Conservation (phyloP, 2,797 vertebrate genomes). For the Galagoides demidoff region DNA sequence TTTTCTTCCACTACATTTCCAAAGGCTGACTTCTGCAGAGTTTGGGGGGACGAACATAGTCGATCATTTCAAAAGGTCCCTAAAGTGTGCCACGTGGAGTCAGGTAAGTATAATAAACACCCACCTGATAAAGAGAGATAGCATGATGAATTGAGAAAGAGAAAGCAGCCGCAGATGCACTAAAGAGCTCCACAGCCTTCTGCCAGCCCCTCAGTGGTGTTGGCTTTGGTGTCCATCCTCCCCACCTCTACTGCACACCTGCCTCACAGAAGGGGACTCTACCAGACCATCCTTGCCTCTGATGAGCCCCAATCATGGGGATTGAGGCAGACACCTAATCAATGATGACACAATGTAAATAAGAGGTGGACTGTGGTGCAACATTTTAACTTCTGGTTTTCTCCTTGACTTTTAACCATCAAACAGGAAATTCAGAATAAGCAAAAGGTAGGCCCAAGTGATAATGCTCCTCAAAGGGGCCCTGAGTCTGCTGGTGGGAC, state of each 20-base stretch:
- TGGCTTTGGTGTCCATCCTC: not conserved
- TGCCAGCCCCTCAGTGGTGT: accelerated
- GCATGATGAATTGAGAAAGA: not conserved
- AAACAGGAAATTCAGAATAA: constrained; percentile 97
- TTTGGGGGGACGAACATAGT: not conserved
- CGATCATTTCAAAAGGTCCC: constrained; percentile 49
- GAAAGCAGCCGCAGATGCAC: not conserved
- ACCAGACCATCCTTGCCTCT: not conserved
- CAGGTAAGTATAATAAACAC: constrained; percentile 33
- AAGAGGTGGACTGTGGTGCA: not conserved
- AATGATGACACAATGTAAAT: constrained; percentile 30
- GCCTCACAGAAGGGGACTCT: not conserved
- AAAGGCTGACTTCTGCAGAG: constrained; percentile 50
- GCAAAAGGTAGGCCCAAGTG: constrained; percentile 93
- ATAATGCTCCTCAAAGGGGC: constrained; percentile 94
- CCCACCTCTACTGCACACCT: too few species aligned
- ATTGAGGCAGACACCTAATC: not conserved
- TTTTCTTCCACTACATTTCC: not conserved
- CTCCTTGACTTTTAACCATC: constrained; percentile 26
- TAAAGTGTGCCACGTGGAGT: not conserved
- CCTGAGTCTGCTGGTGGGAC: constrained; percentile 97
- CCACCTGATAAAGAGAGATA: not conserved
- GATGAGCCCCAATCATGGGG: not conserved
- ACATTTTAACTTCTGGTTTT: constrained; percentile 42
- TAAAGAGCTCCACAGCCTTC: not conserved